Evolutionary conservation across 2,888 invertebrate genomes (phyloP).

Genomic region (Pantelozetes paolii): DNA sequence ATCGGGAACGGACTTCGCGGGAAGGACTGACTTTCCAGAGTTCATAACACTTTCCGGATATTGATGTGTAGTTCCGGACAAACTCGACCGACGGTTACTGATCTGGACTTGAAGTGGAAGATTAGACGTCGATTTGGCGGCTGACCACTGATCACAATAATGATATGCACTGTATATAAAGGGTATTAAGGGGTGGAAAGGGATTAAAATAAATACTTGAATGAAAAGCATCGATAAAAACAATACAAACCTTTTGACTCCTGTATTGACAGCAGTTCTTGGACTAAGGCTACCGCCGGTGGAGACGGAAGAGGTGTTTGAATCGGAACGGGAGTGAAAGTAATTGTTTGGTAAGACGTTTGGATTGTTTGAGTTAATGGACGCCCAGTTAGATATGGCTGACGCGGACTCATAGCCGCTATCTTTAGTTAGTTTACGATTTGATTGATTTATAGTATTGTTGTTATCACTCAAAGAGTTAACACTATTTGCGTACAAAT

Average conservation of each 20-base stretch:
- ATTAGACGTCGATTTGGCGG: conserved; percentile 35
- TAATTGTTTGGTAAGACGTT: conserved; percentile 5
- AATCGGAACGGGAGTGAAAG: conserved; percentile 40
- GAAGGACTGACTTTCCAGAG: conserved; percentile 23
- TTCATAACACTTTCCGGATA: background rate
- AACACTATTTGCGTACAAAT: conserved; percentile 10
- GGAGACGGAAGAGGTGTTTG: conserved; percentile 34
- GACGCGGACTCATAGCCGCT: conserved; percentile 41
- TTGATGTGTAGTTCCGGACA: background rate
- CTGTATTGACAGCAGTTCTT: conserved; percentile 18
- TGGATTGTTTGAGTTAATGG: conserved; percentile 14
- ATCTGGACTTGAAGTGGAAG: conserved; percentile 33
- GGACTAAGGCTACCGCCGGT: conserved; percentile 20
- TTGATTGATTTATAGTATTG: background rate
- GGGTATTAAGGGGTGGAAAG: background rate
- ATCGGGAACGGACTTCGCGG: conserved; percentile 30
- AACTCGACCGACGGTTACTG: conserved; percentile 23
- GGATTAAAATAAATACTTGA: background rate
- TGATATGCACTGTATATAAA: conserved; percentile 25
- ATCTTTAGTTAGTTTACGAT: conserved; percentile 40
- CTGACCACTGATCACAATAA: conserved; percentile 31
- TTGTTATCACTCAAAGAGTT: background rate
- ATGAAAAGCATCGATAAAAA: background rate
- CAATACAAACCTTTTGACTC: conserved; percentile 31
- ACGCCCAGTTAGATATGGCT: conserved; percentile 17